Conservation (phyloP, 30 jellyfish, hydroid and myxozoan genomes). For the Hydractinia symbiolongicarpus region DNA sequence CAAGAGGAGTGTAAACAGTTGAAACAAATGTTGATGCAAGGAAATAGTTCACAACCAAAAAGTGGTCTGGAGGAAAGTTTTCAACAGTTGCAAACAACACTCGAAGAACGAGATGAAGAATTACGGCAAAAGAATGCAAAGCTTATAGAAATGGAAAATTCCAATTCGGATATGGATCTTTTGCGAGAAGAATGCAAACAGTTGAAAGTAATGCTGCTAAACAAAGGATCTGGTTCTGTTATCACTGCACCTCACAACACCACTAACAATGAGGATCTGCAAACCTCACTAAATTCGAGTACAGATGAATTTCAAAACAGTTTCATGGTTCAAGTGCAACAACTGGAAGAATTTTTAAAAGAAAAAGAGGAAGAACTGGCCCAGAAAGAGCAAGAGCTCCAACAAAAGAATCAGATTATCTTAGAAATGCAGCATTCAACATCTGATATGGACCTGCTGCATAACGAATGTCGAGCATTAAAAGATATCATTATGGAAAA, state of each 20-base stretch:
- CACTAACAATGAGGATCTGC: background rate
- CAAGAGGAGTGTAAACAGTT: slow-evolving; percentile 37
- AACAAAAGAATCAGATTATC: slow-evolving; percentile 8
- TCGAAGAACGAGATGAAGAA: slow-evolving; percentile 26
- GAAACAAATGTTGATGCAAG: slow-evolving; percentile 24
- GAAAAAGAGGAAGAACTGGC: slow-evolving; percentile 28
- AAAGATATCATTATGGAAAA: slow-evolving; percentile 21
- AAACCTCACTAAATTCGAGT: background rate
- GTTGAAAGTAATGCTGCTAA: slow-evolving; percentile 21
- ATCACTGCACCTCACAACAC: background rate
- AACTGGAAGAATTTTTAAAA: slow-evolving; percentile 27
- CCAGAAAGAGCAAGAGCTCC: background rate
- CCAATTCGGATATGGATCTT: slow-evolving; percentile 36
- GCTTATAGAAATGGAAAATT: slow-evolving; percentile 26
- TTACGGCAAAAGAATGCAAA: slow-evolving; percentile 10
- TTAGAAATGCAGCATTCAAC: slow-evolving; percentile 12
- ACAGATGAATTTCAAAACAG: slow-evolving; percentile 23
- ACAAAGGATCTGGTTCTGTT: background rate
- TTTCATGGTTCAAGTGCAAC: slow-evolving; percentile 35
- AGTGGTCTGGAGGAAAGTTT: slow-evolving; percentile 3
- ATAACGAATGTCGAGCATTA: slow-evolving; percentile 22
- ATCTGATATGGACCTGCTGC: slow-evolving; percentile 37
- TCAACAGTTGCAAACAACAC: slow-evolving; percentile 8
- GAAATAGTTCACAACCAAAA: background rate
- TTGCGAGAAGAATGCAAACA: slow-evolving; percentile 44